phyloP scores from a whole-genome alignment of 2,113 vertebrate species.

The Oxyura jamaicensis region DNA sequence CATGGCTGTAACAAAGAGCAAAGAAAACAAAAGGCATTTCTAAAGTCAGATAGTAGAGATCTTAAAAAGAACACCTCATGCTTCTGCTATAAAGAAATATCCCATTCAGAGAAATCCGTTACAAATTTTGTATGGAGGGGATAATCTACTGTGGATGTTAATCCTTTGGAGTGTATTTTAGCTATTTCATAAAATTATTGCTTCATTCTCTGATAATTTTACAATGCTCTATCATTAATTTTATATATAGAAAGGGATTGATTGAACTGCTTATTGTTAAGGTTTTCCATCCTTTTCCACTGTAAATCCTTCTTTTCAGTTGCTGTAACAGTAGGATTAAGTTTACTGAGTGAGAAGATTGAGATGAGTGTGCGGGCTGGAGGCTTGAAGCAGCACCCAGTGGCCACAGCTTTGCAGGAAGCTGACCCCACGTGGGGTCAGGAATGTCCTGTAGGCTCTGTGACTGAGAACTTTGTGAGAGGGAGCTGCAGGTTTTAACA shows the following conservation, averaged over 20 bases:
- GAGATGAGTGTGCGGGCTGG: neutral
- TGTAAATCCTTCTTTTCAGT: neutral
- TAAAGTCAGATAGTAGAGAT: neutral
- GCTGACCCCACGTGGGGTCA: neutral
- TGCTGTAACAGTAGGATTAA: neutral
- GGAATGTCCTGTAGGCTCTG: neutral
- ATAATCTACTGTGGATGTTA: constrained; percentile 52
- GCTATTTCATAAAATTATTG: constrained; percentile 18
- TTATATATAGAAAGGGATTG: constrained; percentile 23
- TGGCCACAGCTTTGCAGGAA: neutral
- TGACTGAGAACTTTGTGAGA: neutral
- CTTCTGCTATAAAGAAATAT: constrained; percentile 11
- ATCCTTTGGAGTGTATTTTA: constrained; percentile 57
- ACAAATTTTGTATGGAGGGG: constrained; percentile 34
- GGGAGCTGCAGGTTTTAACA: neutral
- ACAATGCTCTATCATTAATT: constrained; percentile 36
- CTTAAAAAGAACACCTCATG: neutral
- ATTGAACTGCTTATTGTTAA: constrained; percentile 25
- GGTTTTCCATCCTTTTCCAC: neutral
- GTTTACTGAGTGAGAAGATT: neutral
- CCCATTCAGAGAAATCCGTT: constrained; percentile 44
- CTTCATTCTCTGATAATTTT: constrained; percentile 41
- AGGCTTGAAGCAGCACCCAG: neutral
- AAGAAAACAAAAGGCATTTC: neutral
- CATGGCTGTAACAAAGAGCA: neutral